A percentile compares a stretch with the other conserved stretches of the same genome.
These are phyloP conservation scores for Zelleria hepariella DNA, from an alignment of 2,888 invertebrate genomes.

Conservation along the genomic window DNA sequence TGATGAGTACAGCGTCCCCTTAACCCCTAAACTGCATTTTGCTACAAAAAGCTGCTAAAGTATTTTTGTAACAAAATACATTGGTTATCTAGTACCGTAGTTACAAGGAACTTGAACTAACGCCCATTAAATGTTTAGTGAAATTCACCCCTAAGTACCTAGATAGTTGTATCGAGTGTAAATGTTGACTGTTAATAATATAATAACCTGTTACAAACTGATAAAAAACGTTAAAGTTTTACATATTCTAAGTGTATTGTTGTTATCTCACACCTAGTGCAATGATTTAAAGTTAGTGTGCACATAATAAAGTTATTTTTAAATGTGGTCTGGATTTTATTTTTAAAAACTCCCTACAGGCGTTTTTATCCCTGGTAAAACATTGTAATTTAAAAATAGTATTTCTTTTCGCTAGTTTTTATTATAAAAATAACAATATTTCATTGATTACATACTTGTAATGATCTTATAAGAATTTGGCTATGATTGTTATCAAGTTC, in stretches of 20 bases:
- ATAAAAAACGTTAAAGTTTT: slow-evolving; percentile 24
- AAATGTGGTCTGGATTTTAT: neutral
- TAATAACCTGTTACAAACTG: neutral
- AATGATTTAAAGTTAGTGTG: neutral
- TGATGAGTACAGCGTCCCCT: too few species aligned
- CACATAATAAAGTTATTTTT: slow-evolving; percentile 4
- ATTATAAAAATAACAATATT: neutral
- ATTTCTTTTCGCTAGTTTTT: neutral
- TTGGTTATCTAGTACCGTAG: too few species aligned
- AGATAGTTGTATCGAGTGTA: neutral
- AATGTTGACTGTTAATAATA: neutral
- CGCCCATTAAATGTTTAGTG: neutral
- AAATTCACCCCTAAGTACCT: neutral
- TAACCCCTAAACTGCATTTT: too few species aligned
- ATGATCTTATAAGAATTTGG: too few species aligned
- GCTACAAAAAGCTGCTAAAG: too few species aligned
- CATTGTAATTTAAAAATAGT: neutral
- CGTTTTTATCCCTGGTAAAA: neutral
- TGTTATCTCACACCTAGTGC: slow-evolving; percentile 32
- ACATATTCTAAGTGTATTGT: slow-evolving; percentile 23
- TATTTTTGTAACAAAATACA: too few species aligned
- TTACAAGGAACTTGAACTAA: too few species aligned
- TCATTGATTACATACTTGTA: neutral
- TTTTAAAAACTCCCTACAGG: neutral
- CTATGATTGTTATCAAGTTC: too few species aligned